Conservation (phyloP, 2,797 vertebrate genomes). For the Poliocrania exsul region DNA sequence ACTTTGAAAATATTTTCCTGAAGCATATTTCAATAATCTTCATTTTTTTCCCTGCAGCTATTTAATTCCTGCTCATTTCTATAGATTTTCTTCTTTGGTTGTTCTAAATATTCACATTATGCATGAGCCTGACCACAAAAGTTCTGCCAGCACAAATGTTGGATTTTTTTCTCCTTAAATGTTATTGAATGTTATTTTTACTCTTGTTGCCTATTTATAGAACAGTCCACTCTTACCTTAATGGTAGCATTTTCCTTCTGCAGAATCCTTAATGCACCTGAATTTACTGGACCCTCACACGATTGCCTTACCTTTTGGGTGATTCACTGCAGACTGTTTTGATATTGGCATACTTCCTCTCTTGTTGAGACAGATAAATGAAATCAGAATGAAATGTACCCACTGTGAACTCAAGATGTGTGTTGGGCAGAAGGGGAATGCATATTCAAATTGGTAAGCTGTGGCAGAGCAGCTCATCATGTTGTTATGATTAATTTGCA, state of each 20-base stretch:
- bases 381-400: neutral
- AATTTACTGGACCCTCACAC: neutral
- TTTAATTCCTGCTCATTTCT: neutral
- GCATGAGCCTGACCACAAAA: neutral
- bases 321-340: neutral
- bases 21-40: neutral
- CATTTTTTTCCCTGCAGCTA: neutral
- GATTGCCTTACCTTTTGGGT: neutral
- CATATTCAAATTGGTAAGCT: neutral
- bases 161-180: neutral
- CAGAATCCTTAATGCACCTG: neutral
- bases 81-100: neutral
- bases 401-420: neutral
- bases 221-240: neutral
- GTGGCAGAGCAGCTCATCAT: neutral
- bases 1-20: neutral
- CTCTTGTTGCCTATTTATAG: neutral
- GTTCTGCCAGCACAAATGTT: neutral
- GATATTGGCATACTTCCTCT: neutral
- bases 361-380: neutral
- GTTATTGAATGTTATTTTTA: neutral
- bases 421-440: neutral
- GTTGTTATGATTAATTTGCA: neutral
- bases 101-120: neutral
- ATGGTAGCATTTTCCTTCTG: neutral